Evolutionary conservation across 2,888 invertebrate species (phyloP).

Genomic region (Halictus quadricinctus): DNA sequence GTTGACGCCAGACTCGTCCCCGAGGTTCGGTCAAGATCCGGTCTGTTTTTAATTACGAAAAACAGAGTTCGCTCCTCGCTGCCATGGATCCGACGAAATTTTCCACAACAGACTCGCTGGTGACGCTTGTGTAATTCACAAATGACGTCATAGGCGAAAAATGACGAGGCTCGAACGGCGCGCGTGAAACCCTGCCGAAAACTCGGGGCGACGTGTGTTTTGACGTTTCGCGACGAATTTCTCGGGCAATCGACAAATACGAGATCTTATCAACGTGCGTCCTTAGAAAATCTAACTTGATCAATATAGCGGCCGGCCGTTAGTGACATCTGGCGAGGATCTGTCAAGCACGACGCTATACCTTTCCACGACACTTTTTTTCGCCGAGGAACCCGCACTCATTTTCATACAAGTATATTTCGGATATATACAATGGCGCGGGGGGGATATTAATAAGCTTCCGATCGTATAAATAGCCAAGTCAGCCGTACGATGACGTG

Average conservation of each 20-base stretch:
- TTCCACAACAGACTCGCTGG: slow-evolving; percentile 76
- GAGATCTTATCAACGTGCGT: slow-evolving; percentile 72
- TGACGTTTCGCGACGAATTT: slow-evolving; percentile 46
- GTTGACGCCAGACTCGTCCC: background rate
- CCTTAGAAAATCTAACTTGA: slow-evolving; percentile 74
- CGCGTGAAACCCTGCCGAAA: slow-evolving; percentile 28
- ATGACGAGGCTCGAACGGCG: slow-evolving; percentile 53
- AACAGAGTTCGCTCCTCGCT: slow-evolving; percentile 44
- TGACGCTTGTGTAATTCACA: slow-evolving; percentile 79
- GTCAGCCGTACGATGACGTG: slow-evolving; percentile 3
- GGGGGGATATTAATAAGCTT: background rate
- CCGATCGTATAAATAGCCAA: background rate
- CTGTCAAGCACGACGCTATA: slow-evolving; percentile 37
- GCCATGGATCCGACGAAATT: slow-evolving; percentile 67
- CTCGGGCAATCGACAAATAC: slow-evolving; percentile 60
- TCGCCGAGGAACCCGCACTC: background rate
- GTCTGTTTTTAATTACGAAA: slow-evolving; percentile 46
- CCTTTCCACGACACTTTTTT: slow-evolving; percentile 4
- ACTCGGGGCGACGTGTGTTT: slow-evolving; percentile 38
- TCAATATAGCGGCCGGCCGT: slow-evolving; percentile 68
- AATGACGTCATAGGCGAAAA: slow-evolving; percentile 76
- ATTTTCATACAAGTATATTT: background rate
- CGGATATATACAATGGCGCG: background rate
- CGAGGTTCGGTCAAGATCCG: background rate
- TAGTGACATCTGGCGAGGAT: slow-evolving; percentile 67